phyloP scores from a whole-genome alignment of 2,888 invertebrate species.

The Melieria picta region DNA sequence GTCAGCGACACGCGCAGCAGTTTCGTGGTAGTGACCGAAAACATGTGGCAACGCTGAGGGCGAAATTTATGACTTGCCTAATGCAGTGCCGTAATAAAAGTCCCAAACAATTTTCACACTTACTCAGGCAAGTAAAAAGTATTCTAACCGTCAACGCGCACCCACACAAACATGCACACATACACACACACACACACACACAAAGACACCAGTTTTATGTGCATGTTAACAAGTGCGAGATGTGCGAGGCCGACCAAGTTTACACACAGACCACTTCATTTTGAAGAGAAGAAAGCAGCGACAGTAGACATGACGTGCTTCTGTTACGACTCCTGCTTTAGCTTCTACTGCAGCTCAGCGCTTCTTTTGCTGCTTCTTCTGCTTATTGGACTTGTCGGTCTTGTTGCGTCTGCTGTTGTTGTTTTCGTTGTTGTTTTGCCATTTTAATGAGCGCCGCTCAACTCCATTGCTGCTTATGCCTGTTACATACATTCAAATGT shows the following conservation, averaged over 20 bases:
- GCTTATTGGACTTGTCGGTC: not conserved
- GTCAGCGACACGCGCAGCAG: not conserved
- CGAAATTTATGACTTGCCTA: conserved; percentile 16
- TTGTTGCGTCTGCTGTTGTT: conserved; percentile 2
- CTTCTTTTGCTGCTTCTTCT: not conserved
- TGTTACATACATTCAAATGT: conserved; percentile 8
- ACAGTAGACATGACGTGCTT: conserved; percentile 12
- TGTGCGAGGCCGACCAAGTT: not conserved
- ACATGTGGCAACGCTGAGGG: not conserved
- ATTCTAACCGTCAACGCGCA: conserved; percentile 4
- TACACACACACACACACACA: not conserved
- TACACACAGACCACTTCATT: conserved; percentile 32
- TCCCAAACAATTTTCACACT: too few relatives aligned
- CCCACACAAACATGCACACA: not conserved
- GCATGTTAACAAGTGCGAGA: not conserved
- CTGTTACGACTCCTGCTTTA: not conserved
- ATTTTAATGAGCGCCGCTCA: conserved; percentile 31
- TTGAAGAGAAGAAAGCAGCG: conserved; percentile 10
- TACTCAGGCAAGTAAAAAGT: not conserved
- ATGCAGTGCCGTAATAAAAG: conserved; percentile 1
- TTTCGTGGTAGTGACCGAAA: not conserved
- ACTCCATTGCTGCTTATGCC: conserved; percentile 25
- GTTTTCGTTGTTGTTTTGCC: conserved; percentile 5
- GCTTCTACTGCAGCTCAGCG: not conserved
- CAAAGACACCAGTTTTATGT: too few relatives aligned